Conservation (phyloP, 1,140 invertebrate genomes). For the Pseudomyrmex pallidus region DNA sequence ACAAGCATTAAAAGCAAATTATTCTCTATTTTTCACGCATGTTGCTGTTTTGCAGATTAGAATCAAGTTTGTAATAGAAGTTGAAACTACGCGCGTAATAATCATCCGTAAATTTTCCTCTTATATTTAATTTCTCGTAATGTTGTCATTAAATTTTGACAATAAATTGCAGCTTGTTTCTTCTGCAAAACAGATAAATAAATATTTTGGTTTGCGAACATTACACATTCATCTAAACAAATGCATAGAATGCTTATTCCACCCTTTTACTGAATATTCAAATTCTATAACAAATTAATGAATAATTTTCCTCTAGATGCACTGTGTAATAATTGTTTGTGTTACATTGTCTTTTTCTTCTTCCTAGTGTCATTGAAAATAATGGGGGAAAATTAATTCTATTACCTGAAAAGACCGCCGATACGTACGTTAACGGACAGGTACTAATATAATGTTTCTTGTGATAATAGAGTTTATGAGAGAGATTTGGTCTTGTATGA, state of each 20-base stretch:
- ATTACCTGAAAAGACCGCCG: conserved; percentile 85
- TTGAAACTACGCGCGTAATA: not conserved
- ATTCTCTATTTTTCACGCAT: no score
- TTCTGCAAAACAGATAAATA: not conserved
- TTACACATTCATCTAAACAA: conserved; percentile 1
- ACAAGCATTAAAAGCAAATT: no score
- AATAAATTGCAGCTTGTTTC: not conserved
- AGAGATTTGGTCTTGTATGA: not conserved
- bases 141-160: not conserved
- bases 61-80: no score
- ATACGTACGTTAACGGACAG: conserved; percentile 89
- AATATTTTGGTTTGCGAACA: not conserved
- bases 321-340: not conserved
- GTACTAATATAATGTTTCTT: conserved; percentile 68
- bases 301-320: not conserved
- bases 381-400: conserved; percentile 83
- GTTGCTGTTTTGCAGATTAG: no score
- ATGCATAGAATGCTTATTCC: not conserved
- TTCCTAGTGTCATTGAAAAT: conserved; percentile 83
- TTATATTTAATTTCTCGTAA: not conserved
- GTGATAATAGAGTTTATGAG: not conserved
- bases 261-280: not conserved
- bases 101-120: not conserved
- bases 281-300: not conserved
- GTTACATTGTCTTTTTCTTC: conserved; percentile 41